phyloP scores from a whole-genome alignment of 2,888 invertebrate genomes.

The Conistra vaccinii region DNA sequence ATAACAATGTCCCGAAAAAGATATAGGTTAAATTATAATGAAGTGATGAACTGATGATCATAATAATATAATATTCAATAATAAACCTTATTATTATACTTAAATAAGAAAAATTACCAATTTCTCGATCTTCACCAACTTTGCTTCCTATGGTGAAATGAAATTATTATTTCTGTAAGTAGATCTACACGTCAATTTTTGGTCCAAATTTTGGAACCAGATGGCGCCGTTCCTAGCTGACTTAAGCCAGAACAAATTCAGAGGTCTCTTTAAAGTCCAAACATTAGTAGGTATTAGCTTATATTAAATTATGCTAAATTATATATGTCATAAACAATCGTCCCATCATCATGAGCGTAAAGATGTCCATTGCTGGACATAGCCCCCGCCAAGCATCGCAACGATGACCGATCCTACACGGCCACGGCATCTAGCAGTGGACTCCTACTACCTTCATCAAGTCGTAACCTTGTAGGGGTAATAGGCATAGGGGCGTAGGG shows the following conservation, averaged over 20 bases:
- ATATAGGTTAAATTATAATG: too few relatives aligned
- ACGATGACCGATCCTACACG: background rate
- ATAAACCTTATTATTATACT: background rate
- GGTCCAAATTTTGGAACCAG: background rate
- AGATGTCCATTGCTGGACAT: background rate
- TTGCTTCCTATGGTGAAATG: background rate
- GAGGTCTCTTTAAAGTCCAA: background rate
- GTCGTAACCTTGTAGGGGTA: background rate
- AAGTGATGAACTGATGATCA: background rate
- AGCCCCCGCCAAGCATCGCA: too few relatives aligned
- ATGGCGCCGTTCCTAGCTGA: background rate
- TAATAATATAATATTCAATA: background rate
- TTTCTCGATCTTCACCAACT: background rate
- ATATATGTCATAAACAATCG: background rate
- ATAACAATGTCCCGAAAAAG: too few relatives aligned
- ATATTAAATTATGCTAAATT: background rate
- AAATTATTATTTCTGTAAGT: background rate
- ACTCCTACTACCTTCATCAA: background rate
- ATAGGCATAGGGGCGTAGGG: too few relatives aligned
- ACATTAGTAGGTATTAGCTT: background rate
- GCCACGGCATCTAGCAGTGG: background rate
- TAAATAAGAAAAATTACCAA: background rate
- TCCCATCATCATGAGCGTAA: background rate
- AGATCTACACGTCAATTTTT: background rate
- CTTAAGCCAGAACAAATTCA: background rate